These are phyloP conservation scores for Dryobota labecula DNA, from an alignment of 2,888 invertebrate genomes.

Conservation along the genomic window DNA sequence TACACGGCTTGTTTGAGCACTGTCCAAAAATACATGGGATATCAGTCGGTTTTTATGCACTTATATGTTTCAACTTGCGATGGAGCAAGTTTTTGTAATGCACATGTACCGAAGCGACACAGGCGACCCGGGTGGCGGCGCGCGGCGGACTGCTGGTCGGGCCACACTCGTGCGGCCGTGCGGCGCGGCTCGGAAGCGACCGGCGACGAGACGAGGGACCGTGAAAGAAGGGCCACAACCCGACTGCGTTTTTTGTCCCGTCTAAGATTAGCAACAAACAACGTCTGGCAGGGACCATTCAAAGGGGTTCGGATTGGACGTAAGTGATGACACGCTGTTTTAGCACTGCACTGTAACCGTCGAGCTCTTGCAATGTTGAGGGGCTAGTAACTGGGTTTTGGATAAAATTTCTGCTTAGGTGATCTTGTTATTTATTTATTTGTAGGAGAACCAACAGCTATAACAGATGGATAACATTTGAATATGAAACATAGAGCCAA, in stretches of 20 bases:
- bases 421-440: too few species aligned
- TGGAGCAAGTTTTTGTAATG: constrained; percentile 73
- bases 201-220: constrained; percentile 75
- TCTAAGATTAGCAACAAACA: constrained; percentile 86
- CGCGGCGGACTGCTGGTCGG: constrained; percentile 79
- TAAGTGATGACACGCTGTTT: constrained; percentile 44
- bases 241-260: constrained; percentile 85
- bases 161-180: constrained; percentile 63
- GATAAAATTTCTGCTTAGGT: constrained; percentile 27
- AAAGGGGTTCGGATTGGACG: constrained; percentile 67
- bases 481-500: too few species aligned
- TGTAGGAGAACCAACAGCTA: too few species aligned
- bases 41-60: constrained; percentile 75
- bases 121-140: constrained; percentile 76
- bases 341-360: constrained; percentile 12
- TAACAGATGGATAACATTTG: too few species aligned
- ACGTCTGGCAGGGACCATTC: constrained; percentile 78
- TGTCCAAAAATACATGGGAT: constrained; percentile 78
- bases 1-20: constrained; percentile 74
- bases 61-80: constrained; percentile 77
- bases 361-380: constrained; percentile 17
- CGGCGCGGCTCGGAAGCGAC: constrained; percentile 69
- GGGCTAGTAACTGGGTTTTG: constrained; percentile 23
- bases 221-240: constrained; percentile 85
- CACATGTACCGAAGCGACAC: constrained; percentile 70